phyloP scores from a whole-genome alignment of 2,888 invertebrate genomes.

The Metallyticus violacea region DNA sequence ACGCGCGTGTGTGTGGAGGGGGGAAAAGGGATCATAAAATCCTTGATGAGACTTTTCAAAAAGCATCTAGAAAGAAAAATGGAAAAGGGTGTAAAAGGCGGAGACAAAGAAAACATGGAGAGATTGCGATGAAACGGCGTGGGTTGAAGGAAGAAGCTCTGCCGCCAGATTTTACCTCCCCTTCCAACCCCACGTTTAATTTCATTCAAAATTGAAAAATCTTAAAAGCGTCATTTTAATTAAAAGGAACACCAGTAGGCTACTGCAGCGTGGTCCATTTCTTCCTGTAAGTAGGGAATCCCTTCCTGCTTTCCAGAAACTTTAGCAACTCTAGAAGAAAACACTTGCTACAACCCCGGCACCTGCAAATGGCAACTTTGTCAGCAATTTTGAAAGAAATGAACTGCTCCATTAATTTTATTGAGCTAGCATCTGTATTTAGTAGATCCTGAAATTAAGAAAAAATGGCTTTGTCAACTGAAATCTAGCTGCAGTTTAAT shows the following conservation, averaged over 20 bases:
- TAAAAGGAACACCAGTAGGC: constrained; percentile 32
- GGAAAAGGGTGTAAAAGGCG: background rate
- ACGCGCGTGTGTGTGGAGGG: constrained; percentile 26
- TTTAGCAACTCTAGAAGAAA: background rate
- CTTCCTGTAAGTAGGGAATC: background rate
- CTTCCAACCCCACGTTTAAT: constrained; percentile 30
- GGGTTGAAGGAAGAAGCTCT: background rate
- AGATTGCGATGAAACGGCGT: background rate
- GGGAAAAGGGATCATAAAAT: constrained; percentile 13
- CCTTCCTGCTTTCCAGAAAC: background rate
- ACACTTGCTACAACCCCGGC: background rate
- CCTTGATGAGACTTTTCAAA: constrained; percentile 28
- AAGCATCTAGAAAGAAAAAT: constrained; percentile 18
- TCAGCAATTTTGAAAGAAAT: background rate
- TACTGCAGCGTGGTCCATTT: background rate
- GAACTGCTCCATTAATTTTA: background rate
- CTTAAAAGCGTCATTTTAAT: constrained; percentile 36
- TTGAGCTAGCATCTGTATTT: too few relatives aligned
- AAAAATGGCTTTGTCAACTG: background rate
- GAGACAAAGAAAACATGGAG: constrained; percentile 7
- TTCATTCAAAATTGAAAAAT: constrained; percentile 37
- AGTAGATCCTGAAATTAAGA: background rate
- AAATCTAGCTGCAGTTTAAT: too few relatives aligned
- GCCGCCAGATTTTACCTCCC: background rate
- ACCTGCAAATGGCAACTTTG: background rate